Percentiles rank a stretch among this genome's conserved stretches.
These are phyloP conservation scores for Myotis myotis DNA, from an alignment of 2,797 vertebrate species.

Conservation along the genomic window DNA sequence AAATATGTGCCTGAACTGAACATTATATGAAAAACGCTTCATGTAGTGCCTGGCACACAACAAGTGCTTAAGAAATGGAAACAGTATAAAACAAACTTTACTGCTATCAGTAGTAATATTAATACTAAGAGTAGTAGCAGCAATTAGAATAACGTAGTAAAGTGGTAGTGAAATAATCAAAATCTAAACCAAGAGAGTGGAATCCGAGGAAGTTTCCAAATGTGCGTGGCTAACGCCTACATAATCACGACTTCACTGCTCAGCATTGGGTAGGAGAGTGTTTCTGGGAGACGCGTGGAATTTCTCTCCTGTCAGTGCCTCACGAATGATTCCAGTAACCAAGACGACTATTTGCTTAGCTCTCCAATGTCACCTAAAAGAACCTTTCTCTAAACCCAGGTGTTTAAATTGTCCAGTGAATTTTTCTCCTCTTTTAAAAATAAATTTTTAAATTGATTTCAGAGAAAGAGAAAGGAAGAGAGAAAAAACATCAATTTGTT, in stretches of 20 bases:
- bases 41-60: background rate
- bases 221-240: background rate
- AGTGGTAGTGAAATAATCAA: background rate
- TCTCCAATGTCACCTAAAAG: background rate
- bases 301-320: background rate
- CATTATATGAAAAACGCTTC: background rate
- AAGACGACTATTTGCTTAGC: background rate
- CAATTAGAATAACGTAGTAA: background rate
- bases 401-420: background rate
- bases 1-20: background rate
- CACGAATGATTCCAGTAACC: background rate
- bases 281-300: background rate
- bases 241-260: background rate
- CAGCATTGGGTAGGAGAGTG: background rate
- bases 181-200: background rate
- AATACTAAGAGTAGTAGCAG: background rate
- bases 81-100: background rate
- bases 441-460: background rate
- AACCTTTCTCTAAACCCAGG: background rate
- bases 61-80: background rate
- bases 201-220: background rate
- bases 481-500: background rate
- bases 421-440: conserved; percentile 13
- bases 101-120: background rate
- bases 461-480: background rate